These are phyloP conservation scores for Onthophagus sagittarius DNA, from an alignment of 2,888 invertebrate species.

Conservation along the genomic window DNA sequence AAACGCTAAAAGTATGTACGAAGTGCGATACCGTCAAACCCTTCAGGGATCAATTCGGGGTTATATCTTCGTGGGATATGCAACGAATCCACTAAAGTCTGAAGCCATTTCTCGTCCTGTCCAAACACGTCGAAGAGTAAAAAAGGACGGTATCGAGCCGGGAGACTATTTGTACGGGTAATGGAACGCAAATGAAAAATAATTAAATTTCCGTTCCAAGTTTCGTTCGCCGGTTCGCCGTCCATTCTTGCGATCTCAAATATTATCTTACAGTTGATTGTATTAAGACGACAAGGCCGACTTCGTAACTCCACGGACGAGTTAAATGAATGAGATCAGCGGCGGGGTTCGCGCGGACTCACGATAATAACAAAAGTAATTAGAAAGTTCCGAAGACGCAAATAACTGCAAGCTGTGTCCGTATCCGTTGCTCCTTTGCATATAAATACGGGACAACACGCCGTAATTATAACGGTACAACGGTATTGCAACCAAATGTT, in stretches of 20 bases:
- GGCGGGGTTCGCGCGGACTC: constrained; percentile 11
- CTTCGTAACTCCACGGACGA: not conserved
- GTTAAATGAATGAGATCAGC: constrained; percentile 16
- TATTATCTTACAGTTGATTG: constrained; percentile 20
- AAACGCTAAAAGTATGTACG: not conserved
- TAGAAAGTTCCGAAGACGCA: constrained; percentile 27
- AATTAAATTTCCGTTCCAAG: constrained; percentile 13
- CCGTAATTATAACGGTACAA: constrained; percentile 2
- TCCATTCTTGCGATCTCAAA: constrained; percentile 16
- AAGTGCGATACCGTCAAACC: not conserved
- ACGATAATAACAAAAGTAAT: constrained; percentile 30
- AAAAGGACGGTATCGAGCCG: not conserved
- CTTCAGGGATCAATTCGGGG: constrained; percentile 4
- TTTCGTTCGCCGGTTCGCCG: constrained; percentile 4
- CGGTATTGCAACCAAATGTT: not conserved
- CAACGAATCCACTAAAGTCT: not conserved
- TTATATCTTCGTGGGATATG: constrained; percentile 1
- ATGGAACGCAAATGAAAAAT: constrained; percentile 19
- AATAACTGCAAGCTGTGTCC: constrained; percentile 20
- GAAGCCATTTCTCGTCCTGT: constrained; percentile 10
- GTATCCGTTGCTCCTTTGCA: constrained; percentile 13
- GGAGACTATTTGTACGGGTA: constrained; percentile 9
- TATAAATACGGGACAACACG: constrained; percentile 9
- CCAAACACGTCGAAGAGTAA: not conserved
- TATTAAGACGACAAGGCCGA: constrained; percentile 13